phyloP scores from a whole-genome alignment of 2,888 invertebrate genomes.

The Microchrysa polita region DNA sequence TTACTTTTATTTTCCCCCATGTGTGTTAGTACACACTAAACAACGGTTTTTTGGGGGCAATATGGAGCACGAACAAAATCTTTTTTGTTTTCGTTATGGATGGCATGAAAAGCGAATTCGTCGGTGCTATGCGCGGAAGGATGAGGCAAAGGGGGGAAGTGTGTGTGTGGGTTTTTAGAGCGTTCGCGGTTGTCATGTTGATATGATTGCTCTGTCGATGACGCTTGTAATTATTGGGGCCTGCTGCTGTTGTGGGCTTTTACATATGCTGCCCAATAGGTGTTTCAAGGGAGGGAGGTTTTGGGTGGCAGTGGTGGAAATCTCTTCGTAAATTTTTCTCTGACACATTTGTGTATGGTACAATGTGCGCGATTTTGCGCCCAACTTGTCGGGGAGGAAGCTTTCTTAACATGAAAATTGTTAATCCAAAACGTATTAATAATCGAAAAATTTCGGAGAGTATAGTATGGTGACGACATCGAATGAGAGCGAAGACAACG shows the following conservation, averaged over 20 bases:
- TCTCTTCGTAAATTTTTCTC: slow-evolving; percentile 4
- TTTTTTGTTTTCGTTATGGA: not conserved
- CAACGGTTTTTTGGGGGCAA: not conserved
- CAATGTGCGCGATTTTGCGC: not conserved
- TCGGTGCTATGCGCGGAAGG: no score
- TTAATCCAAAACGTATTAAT: slow-evolving; percentile 41
- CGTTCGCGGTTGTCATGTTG: slow-evolving; percentile 4
- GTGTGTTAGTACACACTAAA: no score
- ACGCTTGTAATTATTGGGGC: not conserved
- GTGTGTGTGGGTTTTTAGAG: not conserved
- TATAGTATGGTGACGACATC: slow-evolving; percentile 1
- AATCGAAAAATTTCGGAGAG: slow-evolving; percentile 15
- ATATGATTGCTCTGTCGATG: slow-evolving; percentile 1
- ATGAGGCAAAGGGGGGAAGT: not conserved
- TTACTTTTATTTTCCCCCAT: slow-evolving; percentile 16
- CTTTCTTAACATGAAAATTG: slow-evolving; percentile 37
- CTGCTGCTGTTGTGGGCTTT: no score
- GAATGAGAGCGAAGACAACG: slow-evolving; percentile 17
- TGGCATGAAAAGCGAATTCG: slow-evolving; percentile 2
- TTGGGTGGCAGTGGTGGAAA: not conserved
- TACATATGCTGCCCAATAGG: no score
- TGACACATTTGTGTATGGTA: not conserved
- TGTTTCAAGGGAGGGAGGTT: no score
- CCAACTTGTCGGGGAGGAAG: slow-evolving; percentile 24
- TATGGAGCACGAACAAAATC: not conserved